Evolutionary conservation across 2,113 vertebrate genomes (phyloP), one percentile per base, ranked within the genome.

Genomic region (Herpetotheres cachinnans): DNA sequence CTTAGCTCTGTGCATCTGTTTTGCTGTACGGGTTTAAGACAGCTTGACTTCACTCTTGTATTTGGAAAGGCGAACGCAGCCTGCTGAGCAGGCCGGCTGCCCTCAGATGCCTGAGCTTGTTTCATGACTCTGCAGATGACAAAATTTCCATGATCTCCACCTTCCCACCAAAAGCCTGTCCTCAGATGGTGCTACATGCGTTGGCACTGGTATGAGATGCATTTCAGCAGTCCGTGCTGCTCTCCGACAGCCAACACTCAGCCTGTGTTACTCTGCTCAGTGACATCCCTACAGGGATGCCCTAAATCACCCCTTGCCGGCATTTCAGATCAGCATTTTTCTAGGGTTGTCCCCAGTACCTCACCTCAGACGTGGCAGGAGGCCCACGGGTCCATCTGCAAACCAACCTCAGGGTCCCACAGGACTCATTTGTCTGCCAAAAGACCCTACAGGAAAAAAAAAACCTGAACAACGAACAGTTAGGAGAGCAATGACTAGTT

Each of bases 111-210:
- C 84, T 86, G 40, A 38, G 49, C 86, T 73, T 81, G 19, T 83
- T 95, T 88, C 85, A 88, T 65, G 93, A 90, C 82, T 85, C 82
- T 73, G 92, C 90, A 96, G 85, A 94, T 16, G 90, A 73, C 79
- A 95, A 94, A 55, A 80, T 88, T 62, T 90, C 93, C 92, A 29
- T 5, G 74, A 54, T 25, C 19, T 93, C 74, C 79, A n/a, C 55
- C 54, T 90, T 73, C 71, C 66, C 76, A 69, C 52, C 44, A 69
- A 49, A 67, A 56, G 56, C 32, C 50, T 91, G 58, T 54, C 49
- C 70, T 80, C 74, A 26, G 71, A 25, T 22, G 34, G 46, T 80
- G 79, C 67, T 50, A 34, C 77, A 50, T 1, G 25, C 47, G n/a
- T 69, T 72, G 69, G 91, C 34, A 4, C 13, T 7, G 56, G 22